phyloP scores from a whole-genome alignment of 2,113 vertebrate genomes.

The Cathartes aura region DNA sequence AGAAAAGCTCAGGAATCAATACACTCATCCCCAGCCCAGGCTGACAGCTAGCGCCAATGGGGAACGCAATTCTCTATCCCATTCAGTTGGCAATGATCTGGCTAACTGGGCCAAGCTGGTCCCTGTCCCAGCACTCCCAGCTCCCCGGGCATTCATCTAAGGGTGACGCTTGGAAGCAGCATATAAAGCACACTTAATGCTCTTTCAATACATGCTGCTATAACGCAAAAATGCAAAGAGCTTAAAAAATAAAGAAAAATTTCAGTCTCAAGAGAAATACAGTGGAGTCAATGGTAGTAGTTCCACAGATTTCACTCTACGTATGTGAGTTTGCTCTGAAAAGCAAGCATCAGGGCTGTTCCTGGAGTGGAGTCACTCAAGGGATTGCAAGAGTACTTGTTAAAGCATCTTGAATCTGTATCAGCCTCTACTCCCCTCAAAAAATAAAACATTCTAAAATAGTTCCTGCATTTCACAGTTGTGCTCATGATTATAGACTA shows the following conservation, averaged over 20 bases:
- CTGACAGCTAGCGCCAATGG: background rate
- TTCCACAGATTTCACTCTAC: background rate
- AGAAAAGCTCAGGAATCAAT: background rate
- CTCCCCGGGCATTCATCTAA: fast-evolving
- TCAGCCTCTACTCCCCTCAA: background rate
- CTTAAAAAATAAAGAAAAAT: background rate
- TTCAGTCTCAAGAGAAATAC: background rate
- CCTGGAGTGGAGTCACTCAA: background rate
- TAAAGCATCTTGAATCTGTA: background rate
- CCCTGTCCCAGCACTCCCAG: background rate
- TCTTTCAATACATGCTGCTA: background rate
- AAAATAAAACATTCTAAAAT: background rate
- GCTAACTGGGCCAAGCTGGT: background rate
- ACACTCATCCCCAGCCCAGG: background rate
- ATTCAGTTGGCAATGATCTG: background rate
- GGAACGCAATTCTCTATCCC: fast-evolving
- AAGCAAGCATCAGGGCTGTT: background rate
- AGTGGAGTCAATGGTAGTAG: background rate
- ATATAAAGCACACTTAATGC: fast-evolving
- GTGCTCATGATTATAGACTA: background rate
- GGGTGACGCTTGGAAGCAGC: background rate
- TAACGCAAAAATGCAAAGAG: background rate
- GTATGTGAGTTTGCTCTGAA: background rate
- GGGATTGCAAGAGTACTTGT: background rate
- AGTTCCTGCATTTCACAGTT: background rate